Base-by-base conservation (phyloP, 2,888 invertebrate species). In the Ennomos erosarius region DNA sequence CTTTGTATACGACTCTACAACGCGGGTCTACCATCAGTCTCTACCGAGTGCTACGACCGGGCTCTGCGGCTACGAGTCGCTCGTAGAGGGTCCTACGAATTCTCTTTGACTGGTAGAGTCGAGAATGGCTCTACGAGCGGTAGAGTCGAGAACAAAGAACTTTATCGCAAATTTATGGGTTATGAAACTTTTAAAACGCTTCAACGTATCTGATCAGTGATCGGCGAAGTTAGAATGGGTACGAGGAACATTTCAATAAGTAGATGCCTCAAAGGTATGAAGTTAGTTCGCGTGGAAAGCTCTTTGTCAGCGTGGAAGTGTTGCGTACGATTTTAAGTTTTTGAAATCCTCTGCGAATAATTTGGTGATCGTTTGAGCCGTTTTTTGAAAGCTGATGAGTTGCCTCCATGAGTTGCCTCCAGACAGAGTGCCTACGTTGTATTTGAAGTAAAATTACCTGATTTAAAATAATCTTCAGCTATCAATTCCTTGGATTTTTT, bases 251-350 rank as follows among this genome's bases (percentile, higher is more conserved):
- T 54, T 50, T 47, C 47, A 51, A 37, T 55, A 51, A 42, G 52
- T 45, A 64, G 51, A 65, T 59, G 49, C 61, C 56, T 38, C 56
- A 51, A 35, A 42, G 39, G 48, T 46, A 45, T 48, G 46, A 56
- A 35, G 56, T 44, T 42, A 48, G 40, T 35, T 39, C 54, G 12
- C 9, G 11, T 48, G 51, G 56, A 63, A 57, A 59, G 51, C 48
- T 51, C 51, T 57, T 51, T 57, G 56, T 63, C 37, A 26, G 26
- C 6, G 26, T 5, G 45, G 47, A 43, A 46, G 35, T 38, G 36
- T 61, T 54, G 26, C 26, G 26, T 4, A 26, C 26, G 26, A 26
- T 26, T 26, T 44, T 26, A 62, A 58, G 40, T 57, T 42, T 26
- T 26, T 26, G 26, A 26, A 26, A 26, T 26, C 26, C 26, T 26